Evolutionary conservation across 2,888 invertebrate genomes (phyloP).

Genomic region (Lamproptera curius): DNA sequence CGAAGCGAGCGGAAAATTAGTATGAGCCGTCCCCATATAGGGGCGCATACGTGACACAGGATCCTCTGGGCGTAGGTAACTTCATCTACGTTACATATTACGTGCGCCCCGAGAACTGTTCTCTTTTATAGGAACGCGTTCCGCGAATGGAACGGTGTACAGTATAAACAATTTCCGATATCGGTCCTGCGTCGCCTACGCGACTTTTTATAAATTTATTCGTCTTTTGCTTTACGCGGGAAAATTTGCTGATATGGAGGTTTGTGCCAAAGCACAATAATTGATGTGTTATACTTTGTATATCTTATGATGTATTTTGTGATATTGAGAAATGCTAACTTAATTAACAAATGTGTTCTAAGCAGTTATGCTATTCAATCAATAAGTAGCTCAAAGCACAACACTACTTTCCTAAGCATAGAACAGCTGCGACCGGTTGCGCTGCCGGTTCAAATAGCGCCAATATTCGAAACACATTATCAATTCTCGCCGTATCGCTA

Average conservation of each 20-base stretch:
- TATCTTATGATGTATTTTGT: neutral
- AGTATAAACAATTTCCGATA: slow-evolving; percentile 20
- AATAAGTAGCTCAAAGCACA: neutral
- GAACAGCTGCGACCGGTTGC: neutral
- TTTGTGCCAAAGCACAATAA: slow-evolving; percentile 8
- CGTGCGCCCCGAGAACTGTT: slow-evolving; percentile 13
- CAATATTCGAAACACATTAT: neutral
- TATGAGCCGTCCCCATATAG: slow-evolving; percentile 23
- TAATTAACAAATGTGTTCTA: neutral
- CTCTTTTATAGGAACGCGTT: slow-evolving; percentile 17
- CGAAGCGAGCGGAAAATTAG: slow-evolving; percentile 31
- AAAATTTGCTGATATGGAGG: no score
- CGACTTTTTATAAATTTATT: slow-evolving; percentile 5
- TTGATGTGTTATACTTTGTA: neutral
- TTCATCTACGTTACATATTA: slow-evolving; percentile 16
- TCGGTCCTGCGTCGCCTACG: slow-evolving; percentile 8
- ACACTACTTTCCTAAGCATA: neutral
- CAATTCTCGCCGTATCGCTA: slow-evolving; percentile 1
- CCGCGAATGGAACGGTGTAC: slow-evolving; percentile 15
- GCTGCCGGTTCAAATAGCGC: neutral
- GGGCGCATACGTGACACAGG: slow-evolving; percentile 21
- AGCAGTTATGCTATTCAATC: neutral
- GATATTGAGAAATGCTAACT: no score
- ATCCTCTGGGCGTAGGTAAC: slow-evolving; percentile 17
- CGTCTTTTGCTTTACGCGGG: slow-evolving; percentile 7